Evolutionary conservation across 2,888 invertebrate genomes (phyloP), one percentile per base, ranked within the genome.

Genomic region (Listrodromus nycthemerus): DNA sequence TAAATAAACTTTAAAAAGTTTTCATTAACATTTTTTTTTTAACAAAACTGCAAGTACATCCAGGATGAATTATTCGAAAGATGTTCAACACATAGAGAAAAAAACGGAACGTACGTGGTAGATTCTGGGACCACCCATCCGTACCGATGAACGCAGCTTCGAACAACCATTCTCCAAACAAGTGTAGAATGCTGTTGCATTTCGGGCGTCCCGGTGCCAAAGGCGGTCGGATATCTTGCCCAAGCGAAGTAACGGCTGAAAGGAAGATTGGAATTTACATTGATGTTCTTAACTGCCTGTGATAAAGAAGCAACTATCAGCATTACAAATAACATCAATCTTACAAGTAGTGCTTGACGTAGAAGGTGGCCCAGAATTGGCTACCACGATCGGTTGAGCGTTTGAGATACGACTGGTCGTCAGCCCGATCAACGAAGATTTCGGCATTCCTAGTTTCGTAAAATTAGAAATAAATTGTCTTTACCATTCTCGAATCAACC

Each of bases 101-200:
- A 45, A 45, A n/a, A 50, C 58, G 0, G 61, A 37, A 89, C 92
- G 92, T 92, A 95, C 95, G 95, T 89, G 95, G 94, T 75, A 94
- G 93, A 89, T 94, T 94, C 87, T 94, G 94, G 3, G 95, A 90
- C 95, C 95, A 95, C 61, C 93, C 93, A 30, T 96, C 96, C 65
- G 97, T 97, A 2, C 98, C 98, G 88, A 98, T 97, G 88, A 98
- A 96, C 2, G 98, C 97, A 5, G 98, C 98, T 93, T 99, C 99
- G 92, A 99, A 98, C 85, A 99, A 94, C 99, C 99, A 99, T 91
- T 98, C 97, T 1, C 99, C 99, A 93, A 99, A 98, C 87, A 99
- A 94, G 93, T 99, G 98, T 80, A 99, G 95, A 92, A 99, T 97
- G 86, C 98, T 98, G 94, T 99, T 99, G 90, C 98, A 98, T 92